Conservation (phyloP, 1,140 invertebrate species). For the Drosophila eugracilis region DNA sequence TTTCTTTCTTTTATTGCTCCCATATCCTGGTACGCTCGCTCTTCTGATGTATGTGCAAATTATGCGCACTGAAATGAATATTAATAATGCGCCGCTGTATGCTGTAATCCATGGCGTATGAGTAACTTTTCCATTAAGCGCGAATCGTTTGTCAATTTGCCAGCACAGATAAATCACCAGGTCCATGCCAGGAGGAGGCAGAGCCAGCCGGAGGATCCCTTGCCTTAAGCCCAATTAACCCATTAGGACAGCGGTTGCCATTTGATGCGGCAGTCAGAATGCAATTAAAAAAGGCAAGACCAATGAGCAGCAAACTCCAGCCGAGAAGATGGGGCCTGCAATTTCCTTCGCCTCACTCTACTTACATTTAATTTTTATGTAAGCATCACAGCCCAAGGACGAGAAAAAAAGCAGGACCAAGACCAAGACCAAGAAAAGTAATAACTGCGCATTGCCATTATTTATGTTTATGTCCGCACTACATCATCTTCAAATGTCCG, state of each 20-base stretch:
- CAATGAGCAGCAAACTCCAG: slow-evolving; percentile 34
- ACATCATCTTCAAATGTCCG: slow-evolving; percentile 81
- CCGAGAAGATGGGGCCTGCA: slow-evolving; percentile 6
- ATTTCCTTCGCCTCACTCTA: slow-evolving; percentile 9
- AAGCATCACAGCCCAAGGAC: slow-evolving; percentile 62
- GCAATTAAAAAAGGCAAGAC: slow-evolving; percentile 62
- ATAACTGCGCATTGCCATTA: slow-evolving; percentile 82
- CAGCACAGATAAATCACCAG: slow-evolving; percentile 55
- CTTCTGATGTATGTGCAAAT: slow-evolving; percentile 51
- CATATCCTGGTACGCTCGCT: slow-evolving; percentile 25
- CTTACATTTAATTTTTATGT: slow-evolving; percentile 77
- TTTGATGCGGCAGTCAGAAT: slow-evolving; percentile 73
- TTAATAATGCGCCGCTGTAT: slow-evolving; percentile 65
- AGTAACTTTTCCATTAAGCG: slow-evolving; percentile 66
- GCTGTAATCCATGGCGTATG: slow-evolving; percentile 39
- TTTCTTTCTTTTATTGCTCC: slow-evolving; percentile 54
- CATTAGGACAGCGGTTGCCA: slow-evolving; percentile 62
- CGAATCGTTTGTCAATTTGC: slow-evolving; percentile 72
- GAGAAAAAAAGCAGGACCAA: slow-evolving; percentile 12
- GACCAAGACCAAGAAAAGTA: slow-evolving; percentile 61
- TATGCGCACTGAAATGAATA: slow-evolving; percentile 66
- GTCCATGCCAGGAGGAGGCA: background rate
- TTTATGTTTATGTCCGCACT: slow-evolving; percentile 82
- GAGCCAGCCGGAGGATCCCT: slow-evolving; percentile 25
- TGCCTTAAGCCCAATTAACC: slow-evolving; percentile 76